A percentile compares a stretch with the other conserved stretches of the same genome.
phyloP scores from a whole-genome alignment of 2,888 invertebrate genomes.

The Aproaerema taeniolella region DNA sequence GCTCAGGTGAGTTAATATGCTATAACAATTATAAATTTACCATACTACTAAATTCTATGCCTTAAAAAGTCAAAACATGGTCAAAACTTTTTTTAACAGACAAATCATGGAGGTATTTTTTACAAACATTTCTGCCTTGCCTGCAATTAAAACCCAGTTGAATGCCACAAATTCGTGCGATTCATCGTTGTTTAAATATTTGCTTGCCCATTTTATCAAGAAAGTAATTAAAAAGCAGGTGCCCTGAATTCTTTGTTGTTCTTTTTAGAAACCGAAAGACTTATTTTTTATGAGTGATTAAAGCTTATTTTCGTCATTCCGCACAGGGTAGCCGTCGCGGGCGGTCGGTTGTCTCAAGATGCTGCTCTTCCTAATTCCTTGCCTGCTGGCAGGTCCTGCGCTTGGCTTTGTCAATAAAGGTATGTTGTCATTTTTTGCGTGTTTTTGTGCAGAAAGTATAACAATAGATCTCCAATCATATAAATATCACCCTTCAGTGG shows the following conservation, averaged over 20 bases:
- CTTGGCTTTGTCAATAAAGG: constrained; percentile 51
- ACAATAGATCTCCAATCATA: too few species aligned
- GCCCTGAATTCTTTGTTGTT: constrained; percentile 15
- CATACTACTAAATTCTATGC: too few species aligned
- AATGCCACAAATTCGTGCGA: constrained; percentile 6
- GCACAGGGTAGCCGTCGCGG: constrained; percentile 28
- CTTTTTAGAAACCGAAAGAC: not conserved
- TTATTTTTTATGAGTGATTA: not conserved
- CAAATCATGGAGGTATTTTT: too few species aligned
- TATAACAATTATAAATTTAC: too few species aligned
- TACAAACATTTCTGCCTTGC: constrained; percentile 12
- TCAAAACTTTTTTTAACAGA: too few species aligned
- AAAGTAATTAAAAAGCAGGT: constrained; percentile 18
- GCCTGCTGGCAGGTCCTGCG: constrained; percentile 41
- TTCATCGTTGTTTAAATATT: constrained; percentile 19
- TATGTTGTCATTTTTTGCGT: constrained; percentile 29
- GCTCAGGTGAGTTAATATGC: too few species aligned
- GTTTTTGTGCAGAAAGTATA: too few species aligned
- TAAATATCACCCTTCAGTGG: too few species aligned
- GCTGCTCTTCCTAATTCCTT: constrained; percentile 41
- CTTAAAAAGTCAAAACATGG: too few species aligned
- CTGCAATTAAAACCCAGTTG: constrained; percentile 9
- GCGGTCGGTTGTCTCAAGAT: constrained; percentile 40
- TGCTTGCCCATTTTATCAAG: constrained; percentile 9
- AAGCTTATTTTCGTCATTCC: constrained; percentile 32